Base-by-base conservation (phyloP, 2,113 vertebrate genomes). In the Cebus imitator region DNA sequence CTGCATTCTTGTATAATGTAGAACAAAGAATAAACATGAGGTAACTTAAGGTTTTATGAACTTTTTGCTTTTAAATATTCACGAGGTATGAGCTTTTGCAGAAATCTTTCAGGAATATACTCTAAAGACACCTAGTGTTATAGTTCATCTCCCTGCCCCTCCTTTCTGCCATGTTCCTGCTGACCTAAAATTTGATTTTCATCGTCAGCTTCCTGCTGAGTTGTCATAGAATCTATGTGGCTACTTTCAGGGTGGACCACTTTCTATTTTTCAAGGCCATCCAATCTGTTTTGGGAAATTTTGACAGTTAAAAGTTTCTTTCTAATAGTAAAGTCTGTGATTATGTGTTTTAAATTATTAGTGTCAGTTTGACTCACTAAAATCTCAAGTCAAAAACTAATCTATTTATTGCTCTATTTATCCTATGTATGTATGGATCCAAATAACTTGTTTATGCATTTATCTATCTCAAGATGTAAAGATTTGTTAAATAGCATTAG, bases 1-100 rank as follows among this genome's bases (percentile, higher is more conserved):
- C 16, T 68, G 30, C 78, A 58, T 68, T 83, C 50, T 93, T 75
- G 45, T 2, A 68, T 82, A 76, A 58, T 35, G 52, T 91, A 16
- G 40, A 21, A 70, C 12, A 84, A 75, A 83, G 14, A 52, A 55
- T 86, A 64, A 58, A 94, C 18, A 61, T 78, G 16, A 86, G 27
- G 5, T 43, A 40, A 48, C 32, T 72, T 73, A 78, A 48, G 50
- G 35, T 57, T 83, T 96, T 84, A 52, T 21, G 12, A 40, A 32
- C 43, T 76, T 48, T 93, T 73, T 61, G 23, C 50, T 91, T 97
- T n/a, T 68, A n/a, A 78, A 30, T 50, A n/a, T 25, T 66, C 18
- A 37, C 30, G 64, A 66, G 17, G 2, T 9, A 21, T 76, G n/a
- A 61, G 8, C 32, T 76, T 87, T 87, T 43, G 61, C 0, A 68